Conservation (phyloP, 2,113 vertebrate species). For the Phalacrocorax pelagicus region DNA sequence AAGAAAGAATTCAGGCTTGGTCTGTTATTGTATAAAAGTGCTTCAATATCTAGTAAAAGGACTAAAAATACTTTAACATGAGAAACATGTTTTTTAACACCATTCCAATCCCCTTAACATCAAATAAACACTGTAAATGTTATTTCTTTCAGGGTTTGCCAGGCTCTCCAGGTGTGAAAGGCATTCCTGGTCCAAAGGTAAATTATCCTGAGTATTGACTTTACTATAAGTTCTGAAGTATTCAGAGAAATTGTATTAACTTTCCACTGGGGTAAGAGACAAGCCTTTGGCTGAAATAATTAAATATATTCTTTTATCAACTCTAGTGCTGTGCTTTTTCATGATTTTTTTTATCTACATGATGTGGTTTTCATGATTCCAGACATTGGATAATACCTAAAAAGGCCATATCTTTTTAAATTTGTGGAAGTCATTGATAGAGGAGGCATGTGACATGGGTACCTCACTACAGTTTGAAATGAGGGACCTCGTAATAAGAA, state of each 20-base stretch:
- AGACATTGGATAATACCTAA: background rate
- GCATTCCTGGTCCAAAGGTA: conserved; percentile 87
- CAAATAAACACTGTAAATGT: background rate
- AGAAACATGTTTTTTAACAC: background rate
- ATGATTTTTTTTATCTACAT: background rate
- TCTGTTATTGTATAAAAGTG: background rate
- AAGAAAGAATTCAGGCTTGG: background rate
- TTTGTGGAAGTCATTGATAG: background rate
- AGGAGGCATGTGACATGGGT: background rate
- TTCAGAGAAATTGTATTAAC: background rate
- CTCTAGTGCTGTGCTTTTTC: background rate
- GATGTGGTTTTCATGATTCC: background rate
- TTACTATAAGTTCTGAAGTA: background rate
- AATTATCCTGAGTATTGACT: background rate
- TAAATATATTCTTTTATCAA: background rate
- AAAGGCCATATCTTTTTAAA: background rate
- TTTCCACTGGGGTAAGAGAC: background rate
- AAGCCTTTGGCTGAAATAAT: background rate
- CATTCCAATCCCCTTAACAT: background rate
- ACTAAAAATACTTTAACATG: background rate
- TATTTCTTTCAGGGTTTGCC: conserved; percentile 85
- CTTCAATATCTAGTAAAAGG: background rate
- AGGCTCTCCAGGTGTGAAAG: conserved; percentile 87
- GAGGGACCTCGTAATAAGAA: background rate
- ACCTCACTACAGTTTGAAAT: background rate